Conservation (phyloP, 1,140 invertebrate genomes). For the Leptoteleia sp. region DNA sequence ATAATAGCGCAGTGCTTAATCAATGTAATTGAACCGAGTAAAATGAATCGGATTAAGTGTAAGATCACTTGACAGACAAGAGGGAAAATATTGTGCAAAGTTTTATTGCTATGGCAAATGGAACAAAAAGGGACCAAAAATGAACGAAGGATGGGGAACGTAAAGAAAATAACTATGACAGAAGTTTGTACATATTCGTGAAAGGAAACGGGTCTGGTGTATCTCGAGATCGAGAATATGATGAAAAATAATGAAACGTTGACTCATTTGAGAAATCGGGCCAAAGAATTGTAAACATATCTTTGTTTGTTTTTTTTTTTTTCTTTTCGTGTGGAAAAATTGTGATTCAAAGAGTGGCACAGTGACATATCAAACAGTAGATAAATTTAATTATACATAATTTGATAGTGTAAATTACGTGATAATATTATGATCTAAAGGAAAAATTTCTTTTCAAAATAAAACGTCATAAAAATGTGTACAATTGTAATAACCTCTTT, state of each 20-base stretch:
- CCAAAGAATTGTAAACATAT: background rate
- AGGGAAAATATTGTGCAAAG: no score
- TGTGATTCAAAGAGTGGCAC: background rate
- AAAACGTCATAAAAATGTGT: no score
- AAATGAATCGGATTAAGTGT: no score
- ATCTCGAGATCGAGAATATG: slow-evolving; percentile 13
- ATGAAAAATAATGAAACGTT: slow-evolving; percentile 46
- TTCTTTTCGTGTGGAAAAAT: background rate
- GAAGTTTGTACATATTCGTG: slow-evolving; percentile 52
- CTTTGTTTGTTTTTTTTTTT: no score
- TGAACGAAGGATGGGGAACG: slow-evolving; percentile 30
- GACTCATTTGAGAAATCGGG: slow-evolving; percentile 40
- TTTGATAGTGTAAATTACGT: no score
- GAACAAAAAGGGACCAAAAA: slow-evolving; percentile 18
- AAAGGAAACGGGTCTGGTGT: slow-evolving; percentile 33
- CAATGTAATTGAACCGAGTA: no score
- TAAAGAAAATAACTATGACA: slow-evolving; percentile 39
- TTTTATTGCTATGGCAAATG: background rate
- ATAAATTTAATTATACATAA: background rate
- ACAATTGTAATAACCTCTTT: no score
- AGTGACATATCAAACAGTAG: background rate
- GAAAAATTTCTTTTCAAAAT: no score
- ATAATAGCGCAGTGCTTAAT: no score
- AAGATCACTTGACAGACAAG: background rate
- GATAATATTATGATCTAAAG: no score